Base-by-base conservation (phyloP, 2,797 vertebrate species). In the Typhlichthys eigenmanni region DNA sequence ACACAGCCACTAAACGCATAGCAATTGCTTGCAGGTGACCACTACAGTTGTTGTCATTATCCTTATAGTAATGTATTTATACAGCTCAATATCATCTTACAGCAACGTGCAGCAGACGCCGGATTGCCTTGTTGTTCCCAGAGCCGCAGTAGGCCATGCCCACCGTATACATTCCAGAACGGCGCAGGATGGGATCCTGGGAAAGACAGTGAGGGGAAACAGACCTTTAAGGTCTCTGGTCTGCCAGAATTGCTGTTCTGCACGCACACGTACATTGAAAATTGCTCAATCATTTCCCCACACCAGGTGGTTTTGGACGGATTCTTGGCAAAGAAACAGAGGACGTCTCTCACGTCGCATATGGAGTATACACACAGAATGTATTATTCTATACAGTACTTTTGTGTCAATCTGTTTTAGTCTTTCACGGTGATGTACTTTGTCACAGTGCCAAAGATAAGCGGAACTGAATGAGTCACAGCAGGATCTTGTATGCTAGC, bases 61-160 rank as follows among this genome's bases (percentile, higher is more conserved):
- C 19, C 34, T 52, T 19, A 52, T 43, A 43, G 38, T 43, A 43
- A 8, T 43, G 38, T 43, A 9, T 43, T 43, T 8, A 43, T 1
- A 43, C 7, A 7, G 7, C 8, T 43, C 38, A 7, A 43, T 10
- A 43, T 43, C 38, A 9, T 43, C 97, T 96, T 83, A 99, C 98
- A 82, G 98, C 97, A 57, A 99, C 97, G 43, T 99, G 98, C 5
- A 99, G 92, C 46, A 99, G 92, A 52, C 97, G 96, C 59, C 98
- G 90, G 83, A 99, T 99, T 54, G 97, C 97, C 87, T 98, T 98
- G 92, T 99, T 99, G 92, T 99, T 99, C 75, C 98, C 98, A 0
- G 98, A 99, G 82, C 98, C 98, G 29, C 98, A 99, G 83, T 99
- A 99, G 13, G 98, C 98, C 98, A 99, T 99, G 66, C 96, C 98